Evolutionary conservation across 2,888 invertebrate genomes (phyloP).

Genomic region (Bimastos eiseni): DNA sequence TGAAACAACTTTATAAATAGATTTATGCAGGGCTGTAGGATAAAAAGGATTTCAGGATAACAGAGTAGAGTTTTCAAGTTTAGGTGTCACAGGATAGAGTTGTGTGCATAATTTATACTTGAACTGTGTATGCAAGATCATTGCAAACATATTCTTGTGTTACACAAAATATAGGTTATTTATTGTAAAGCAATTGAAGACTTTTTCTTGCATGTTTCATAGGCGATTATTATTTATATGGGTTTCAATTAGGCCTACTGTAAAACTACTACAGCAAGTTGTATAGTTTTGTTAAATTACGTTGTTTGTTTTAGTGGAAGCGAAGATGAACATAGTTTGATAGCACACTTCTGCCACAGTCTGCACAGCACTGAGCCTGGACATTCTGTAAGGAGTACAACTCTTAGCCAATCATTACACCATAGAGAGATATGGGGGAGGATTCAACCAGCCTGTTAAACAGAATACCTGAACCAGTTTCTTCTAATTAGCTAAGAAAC

Average conservation of each 20-base stretch:
- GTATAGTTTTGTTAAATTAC: background rate
- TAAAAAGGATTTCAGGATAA: no score
- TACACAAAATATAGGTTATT: background rate
- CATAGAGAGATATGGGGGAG: background rate
- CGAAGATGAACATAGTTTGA: conserved; percentile 90
- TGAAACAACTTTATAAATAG: no score
- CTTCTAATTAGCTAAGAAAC: no score
- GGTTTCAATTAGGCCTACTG: background rate
- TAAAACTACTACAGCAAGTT: background rate
- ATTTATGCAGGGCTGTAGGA: no score
- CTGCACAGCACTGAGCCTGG: conserved; percentile 69
- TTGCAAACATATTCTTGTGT: conserved; percentile 1
- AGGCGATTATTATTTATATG: background rate
- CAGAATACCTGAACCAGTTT: no score
- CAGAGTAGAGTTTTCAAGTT: no score
- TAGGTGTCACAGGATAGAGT: no score
- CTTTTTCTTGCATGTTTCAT: background rate
- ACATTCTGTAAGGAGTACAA: conserved; percentile 51
- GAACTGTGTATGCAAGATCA: no score
- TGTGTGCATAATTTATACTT: no score
- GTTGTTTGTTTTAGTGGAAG: conserved; percentile 64
- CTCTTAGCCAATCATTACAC: background rate
- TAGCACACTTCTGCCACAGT: conserved; percentile 92
- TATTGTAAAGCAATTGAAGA: no score
- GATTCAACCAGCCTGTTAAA: no score